A percentile compares a stretch with the other conserved stretches of the same genome.
Conservation (phyloP, 2,797 vertebrate genomes). For the Anas flavirostris region DNA sequence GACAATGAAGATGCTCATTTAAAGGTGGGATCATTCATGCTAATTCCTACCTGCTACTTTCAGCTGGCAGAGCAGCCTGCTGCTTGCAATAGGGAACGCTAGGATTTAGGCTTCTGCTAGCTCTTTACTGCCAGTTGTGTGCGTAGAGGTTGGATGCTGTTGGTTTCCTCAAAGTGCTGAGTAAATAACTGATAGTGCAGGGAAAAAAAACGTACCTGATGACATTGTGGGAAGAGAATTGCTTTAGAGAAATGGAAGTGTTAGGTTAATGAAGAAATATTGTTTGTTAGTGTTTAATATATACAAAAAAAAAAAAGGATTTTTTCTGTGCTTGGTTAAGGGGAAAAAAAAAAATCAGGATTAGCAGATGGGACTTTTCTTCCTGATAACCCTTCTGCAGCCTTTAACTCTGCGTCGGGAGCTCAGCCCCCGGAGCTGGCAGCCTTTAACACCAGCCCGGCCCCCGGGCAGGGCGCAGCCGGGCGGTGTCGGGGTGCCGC, state of each 20-base stretch:
- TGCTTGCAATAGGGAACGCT: background rate
- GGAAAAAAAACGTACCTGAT: background rate
- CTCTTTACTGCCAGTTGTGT: background rate
- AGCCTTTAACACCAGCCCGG: rapidly evolving
- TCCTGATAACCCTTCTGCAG: background rate
- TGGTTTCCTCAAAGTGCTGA: background rate
- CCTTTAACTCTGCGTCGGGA: background rate
- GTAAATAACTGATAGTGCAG: background rate
- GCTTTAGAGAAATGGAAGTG: background rate
- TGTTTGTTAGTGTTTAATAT: background rate
- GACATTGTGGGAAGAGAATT: background rate
- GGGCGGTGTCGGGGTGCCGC: background rate
- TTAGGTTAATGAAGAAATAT: background rate
- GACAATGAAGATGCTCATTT: background rate
- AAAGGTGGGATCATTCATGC: background rate
- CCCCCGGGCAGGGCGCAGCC: background rate
- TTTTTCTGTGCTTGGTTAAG: background rate
- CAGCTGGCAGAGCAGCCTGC: background rate
- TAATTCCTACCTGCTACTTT: background rate
- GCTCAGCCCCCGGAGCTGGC: background rate
- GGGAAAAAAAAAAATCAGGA: background rate
- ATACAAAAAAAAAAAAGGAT: background rate
- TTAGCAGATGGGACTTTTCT: background rate
- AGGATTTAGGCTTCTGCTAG: background rate
- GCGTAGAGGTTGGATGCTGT: background rate